phyloP scores from a whole-genome alignment of 2,888 invertebrate species.

The Rotaria sp. region DNA sequence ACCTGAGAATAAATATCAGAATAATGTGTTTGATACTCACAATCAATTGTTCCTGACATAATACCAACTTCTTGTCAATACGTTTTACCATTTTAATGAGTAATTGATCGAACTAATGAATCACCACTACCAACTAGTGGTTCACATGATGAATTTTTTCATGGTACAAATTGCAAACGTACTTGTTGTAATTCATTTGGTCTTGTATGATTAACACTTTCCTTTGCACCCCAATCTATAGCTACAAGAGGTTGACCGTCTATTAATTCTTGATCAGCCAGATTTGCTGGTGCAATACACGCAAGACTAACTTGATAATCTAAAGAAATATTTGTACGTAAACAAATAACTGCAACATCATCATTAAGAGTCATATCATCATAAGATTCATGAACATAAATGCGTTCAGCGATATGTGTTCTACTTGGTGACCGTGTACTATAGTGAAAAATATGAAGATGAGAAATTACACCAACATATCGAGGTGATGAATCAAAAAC shows the following conservation, averaged over 20 bases:
- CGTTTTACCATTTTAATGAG: not conserved
- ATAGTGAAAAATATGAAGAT: not conserved
- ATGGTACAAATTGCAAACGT: not conserved
- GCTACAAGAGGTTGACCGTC: not conserved
- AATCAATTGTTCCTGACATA: slow-evolving; percentile 24
- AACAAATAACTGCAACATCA: slow-evolving; percentile 19
- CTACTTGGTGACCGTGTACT: too few relatives aligned
- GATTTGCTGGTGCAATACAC: not conserved
- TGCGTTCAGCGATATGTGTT: not conserved
- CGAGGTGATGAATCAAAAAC: not conserved
- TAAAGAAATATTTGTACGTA: not conserved
- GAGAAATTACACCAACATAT: not conserved
- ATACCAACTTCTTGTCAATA: not conserved
- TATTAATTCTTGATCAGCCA: not conserved
- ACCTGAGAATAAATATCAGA: not conserved
- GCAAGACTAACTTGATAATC: not conserved
- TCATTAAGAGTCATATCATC: not conserved
- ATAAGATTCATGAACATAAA: slow-evolving; percentile 22
- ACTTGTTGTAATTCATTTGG: not conserved
- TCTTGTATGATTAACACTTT: not conserved
- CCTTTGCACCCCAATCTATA: not conserved
- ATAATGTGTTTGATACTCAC: not conserved
- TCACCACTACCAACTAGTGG: slow-evolving; percentile 7
- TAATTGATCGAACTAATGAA: not conserved
- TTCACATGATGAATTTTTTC: not conserved